Evolutionary conservation across 2,888 invertebrate genomes (phyloP), one percentile per base, ranked within the genome.

Genomic region (Microplitis manilae): DNA sequence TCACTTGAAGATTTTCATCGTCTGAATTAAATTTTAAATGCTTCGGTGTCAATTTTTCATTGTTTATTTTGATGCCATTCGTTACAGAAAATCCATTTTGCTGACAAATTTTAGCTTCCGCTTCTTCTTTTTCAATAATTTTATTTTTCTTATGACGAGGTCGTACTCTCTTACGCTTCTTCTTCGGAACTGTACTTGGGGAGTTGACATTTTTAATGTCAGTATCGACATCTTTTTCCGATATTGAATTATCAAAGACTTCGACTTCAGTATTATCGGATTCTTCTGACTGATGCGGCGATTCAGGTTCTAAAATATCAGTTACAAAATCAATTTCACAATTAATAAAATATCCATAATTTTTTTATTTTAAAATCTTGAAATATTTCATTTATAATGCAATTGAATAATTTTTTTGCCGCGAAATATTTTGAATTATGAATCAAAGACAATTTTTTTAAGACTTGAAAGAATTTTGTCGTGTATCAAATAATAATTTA

Each of bases 91-190:
- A 72, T 39, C 39, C 62, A 1, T 70, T n/a, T 1, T 20, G 13
- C 20, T 41, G 20, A 1, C 30, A n/a, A 6, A 38, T 80, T 50
- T 79, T 79, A 20, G 20, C n/a, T 15, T 17, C 15, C 41, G 79
- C 68, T 74, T 68, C 74, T 77, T 79, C 50, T 76, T 80, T 69
- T 64, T 40, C n/a, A n/a, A 13, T 41, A 8, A 15, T 61, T 38
- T 76, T 77, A 38, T 75, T 73, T 78, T 80, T 84, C 78, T 82
- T 79, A 50, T 79, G 76, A 41, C 79, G 77, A 60, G 75, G 73
- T 76, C 80, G 70, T 62, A 8, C 50, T 50, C 50, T 50, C 9
- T 81, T 80, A 30, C 82, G 80, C 50, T 80, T 82, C 8, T 75
- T 78, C 1, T 20, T 6, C 4, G 73, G 67, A 9, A 38, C 15